Percentiles rank a stretch among this genome's conserved stretches.
Evolutionary conservation across 2,888 invertebrate genomes (phyloP).

Genomic region (Idaea biselata): DNA sequence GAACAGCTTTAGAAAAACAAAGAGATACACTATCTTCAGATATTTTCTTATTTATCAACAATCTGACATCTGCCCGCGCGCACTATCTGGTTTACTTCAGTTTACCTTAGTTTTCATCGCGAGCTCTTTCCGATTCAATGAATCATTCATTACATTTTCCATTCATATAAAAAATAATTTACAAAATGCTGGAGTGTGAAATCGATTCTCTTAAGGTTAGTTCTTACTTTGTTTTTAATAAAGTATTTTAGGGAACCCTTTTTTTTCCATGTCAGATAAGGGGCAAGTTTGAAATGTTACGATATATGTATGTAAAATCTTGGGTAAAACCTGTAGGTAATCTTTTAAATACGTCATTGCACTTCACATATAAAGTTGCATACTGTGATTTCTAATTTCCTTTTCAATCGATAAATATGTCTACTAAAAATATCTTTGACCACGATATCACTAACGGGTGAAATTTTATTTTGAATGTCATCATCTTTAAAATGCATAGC

Average conservation of each 20-base stretch:
- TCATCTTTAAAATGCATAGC: background rate
- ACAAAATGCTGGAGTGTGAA: constrained; percentile 57
- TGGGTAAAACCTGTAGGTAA: background rate
- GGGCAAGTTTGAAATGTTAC: background rate
- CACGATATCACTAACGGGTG: background rate
- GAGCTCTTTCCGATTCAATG: constrained; percentile 10
- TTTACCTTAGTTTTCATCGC: constrained; percentile 12
- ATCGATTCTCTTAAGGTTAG: constrained; percentile 53
- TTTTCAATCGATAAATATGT: background rate
- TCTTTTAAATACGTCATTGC: no score
- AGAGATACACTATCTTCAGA: constrained; percentile 6
- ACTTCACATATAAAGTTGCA: background rate
- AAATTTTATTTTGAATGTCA: background rate
- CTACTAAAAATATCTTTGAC: background rate
- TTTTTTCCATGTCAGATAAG: background rate
- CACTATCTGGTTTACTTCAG: constrained; percentile 10
- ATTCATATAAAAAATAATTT: constrained; percentile 9
- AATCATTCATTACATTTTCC: constrained; percentile 17
- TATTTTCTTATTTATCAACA: constrained; percentile 1
- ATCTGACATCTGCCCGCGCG: constrained; percentile 11
- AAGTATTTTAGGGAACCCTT: background rate
- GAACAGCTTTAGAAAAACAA: constrained; percentile 12
- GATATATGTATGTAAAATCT: background rate
- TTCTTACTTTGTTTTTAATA: background rate
- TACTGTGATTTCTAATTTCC: background rate